These are phyloP conservation scores for Tetranychus piercei DNA, from an alignment of 2,888 invertebrate genomes.

Conservation along the genomic window DNA sequence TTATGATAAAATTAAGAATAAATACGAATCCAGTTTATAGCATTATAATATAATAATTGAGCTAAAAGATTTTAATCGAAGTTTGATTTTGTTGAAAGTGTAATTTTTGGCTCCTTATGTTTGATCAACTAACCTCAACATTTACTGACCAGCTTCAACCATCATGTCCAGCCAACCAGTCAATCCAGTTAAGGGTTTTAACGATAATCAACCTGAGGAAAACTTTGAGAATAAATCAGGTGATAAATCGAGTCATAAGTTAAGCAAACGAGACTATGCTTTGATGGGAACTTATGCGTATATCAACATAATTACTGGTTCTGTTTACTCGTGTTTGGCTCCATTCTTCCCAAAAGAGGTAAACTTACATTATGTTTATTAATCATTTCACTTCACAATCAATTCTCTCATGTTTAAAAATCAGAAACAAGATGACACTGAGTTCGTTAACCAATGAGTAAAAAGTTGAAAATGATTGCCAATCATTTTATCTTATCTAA, in stretches of 20 bases:
- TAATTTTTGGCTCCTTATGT: neutral
- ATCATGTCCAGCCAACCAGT: neutral
- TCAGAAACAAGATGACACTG: too few species aligned
- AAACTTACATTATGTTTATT: neutral
- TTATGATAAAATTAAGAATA: too few species aligned
- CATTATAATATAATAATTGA: too few species aligned
- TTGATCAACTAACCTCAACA: neutral
- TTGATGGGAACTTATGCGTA: neutral
- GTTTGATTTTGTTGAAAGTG: too few species aligned
- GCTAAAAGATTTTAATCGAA: too few species aligned
- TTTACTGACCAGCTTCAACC: neutral
- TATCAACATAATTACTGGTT: neutral
- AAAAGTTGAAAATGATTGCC: too few species aligned
- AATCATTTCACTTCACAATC: too few species aligned
- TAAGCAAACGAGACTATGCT: neutral
- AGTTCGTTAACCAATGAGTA: too few species aligned
- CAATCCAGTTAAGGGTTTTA: neutral
- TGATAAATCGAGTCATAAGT: neutral
- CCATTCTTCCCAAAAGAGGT: neutral
- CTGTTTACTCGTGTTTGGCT: neutral
- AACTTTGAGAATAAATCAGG: neutral
- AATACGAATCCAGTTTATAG: too few species aligned
- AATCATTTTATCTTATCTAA: too few species aligned
- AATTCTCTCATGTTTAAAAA: too few species aligned
- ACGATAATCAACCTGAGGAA: neutral